Base-by-base conservation (phyloP, 2,888 invertebrate genomes). In the Acrobasis consociella region DNA sequence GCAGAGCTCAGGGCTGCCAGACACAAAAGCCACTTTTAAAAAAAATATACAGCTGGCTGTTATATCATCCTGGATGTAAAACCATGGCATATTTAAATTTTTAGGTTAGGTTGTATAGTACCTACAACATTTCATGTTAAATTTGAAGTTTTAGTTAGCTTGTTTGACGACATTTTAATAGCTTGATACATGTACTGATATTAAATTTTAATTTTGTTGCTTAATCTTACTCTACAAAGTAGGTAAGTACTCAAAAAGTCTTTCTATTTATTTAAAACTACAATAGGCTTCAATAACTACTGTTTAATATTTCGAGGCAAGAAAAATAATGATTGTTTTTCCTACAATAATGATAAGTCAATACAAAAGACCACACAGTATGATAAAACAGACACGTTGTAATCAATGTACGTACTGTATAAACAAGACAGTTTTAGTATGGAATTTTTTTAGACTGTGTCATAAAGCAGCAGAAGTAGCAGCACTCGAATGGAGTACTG, bases 401-500 rank as follows among this genome's bases (percentile, higher is more conserved):
- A 22, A 9, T 5, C 46, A 8, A 22, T 61, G 38, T 8, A 10
- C 31, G 31, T 16, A 49, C 62, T 62, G 42, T n/a, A 15, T 9
- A 52, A 22, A 22, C 17, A 9, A 15, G 8, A 10, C 8, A 49
- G 15, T 9, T 49, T 49, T 13, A 53, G 11, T 17, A 46, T 15
- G 55, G 49, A 9, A 49, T 55, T 5, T n/a, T 62, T 46, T 62
- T 62, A 56, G 49, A 49, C 62, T 62, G 62, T 62, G 62, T 7
- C 55, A 13, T n/a, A 22, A 64, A 22, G 58, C n/a, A 38, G 60
- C 17, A 55, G 59, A 53, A 59, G 59, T 63, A 46, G 53, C 51
- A 63, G 37, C 55, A 38, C 58, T 53, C 49, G 52, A 53, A 39
- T 62, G 49, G 37, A 59, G 65, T 62, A 65, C 51, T 64, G 69